phyloP scores from a whole-genome alignment of 2,113 vertebrate species.

The Leptosomus discolor region DNA sequence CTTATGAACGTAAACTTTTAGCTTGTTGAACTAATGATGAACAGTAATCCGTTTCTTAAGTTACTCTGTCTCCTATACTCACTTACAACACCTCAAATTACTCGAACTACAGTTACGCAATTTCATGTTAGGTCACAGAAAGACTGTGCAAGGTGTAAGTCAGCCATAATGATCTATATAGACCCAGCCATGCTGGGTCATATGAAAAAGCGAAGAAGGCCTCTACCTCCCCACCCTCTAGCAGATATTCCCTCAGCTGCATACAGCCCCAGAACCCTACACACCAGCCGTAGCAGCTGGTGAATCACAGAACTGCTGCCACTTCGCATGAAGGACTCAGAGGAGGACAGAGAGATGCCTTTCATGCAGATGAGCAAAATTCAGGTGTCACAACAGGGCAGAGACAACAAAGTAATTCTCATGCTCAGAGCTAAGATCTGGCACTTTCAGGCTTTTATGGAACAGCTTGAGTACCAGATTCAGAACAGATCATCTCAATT shows the following conservation, averaged over 20 bases:
- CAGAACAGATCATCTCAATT: neutral
- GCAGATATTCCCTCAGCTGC: neutral
- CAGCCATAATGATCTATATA: neutral
- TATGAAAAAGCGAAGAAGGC: neutral
- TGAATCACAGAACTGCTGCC: neutral
- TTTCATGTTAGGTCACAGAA: neutral
- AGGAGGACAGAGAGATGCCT: neutral
- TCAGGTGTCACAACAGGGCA: neutral
- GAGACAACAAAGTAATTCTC: neutral
- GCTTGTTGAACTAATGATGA: neutral
- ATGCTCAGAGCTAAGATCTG: neutral
- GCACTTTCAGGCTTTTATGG: neutral
- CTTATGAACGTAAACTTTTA: neutral
- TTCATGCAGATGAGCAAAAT: neutral
- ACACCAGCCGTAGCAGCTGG: neutral
- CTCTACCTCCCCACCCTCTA: neutral
- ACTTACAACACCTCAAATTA: neutral
- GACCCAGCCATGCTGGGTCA: neutral
- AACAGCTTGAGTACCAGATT: neutral
- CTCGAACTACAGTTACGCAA: neutral
- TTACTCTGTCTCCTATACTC: neutral
- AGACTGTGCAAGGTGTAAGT: neutral
- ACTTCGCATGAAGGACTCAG: neutral
- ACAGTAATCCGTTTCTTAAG: neutral
- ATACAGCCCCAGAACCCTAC: neutral